phyloP scores from a whole-genome alignment of 2,797 vertebrate species.

The Pogoniulus pusillus region DNA sequence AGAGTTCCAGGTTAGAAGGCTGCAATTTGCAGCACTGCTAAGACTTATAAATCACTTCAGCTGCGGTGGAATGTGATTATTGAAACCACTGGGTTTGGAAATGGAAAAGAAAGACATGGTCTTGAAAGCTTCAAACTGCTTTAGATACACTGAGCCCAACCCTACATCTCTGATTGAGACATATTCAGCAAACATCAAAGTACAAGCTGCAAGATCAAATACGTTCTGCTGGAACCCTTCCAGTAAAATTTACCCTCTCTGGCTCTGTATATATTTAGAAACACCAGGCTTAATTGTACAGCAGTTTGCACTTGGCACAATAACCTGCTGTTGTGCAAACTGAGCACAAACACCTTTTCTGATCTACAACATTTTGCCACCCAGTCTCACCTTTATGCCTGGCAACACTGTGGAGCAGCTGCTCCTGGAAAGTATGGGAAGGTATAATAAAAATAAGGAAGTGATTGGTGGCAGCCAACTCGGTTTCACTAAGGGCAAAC shows the following conservation, averaged over 20 bases:
- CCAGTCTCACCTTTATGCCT: background rate
- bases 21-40: conserved; percentile 6
- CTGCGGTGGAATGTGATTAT: background rate
- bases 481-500: too few species aligned
- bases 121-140: background rate
- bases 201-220: conserved; percentile 6
- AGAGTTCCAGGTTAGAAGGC: background rate
- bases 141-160: background rate
- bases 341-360: background rate
- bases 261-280: conserved; percentile 1
- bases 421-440: too few species aligned
- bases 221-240: conserved; percentile 25
- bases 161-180: background rate
- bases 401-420: too few species aligned
- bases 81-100: background rate
- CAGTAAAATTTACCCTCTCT: background rate
- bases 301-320: background rate
- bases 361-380: background rate
- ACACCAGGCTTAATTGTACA: background rate
- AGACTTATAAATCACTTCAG: conserved; percentile 38
- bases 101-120: background rate
- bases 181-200: conserved; percentile 24
- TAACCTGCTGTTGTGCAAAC: conserved; percentile 19
- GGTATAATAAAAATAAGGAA: too few species aligned
- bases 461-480: too few species aligned